Percentiles rank a stretch among this genome's conserved stretches.
phyloP scores from a whole-genome alignment of 2,797 vertebrate genomes.

The Sebastes hubbsi region DNA sequence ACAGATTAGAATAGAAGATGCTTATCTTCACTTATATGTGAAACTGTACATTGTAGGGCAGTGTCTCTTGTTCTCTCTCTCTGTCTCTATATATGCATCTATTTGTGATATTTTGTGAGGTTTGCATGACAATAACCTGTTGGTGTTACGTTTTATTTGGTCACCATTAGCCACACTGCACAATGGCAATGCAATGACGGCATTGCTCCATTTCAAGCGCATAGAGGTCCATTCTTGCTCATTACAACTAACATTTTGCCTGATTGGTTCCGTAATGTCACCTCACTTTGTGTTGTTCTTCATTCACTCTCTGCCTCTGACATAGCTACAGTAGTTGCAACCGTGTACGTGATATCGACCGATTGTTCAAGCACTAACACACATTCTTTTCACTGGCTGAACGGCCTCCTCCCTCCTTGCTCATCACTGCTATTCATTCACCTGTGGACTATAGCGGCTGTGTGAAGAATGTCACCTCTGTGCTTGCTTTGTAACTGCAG shows the following conservation, averaged over 20 bases:
- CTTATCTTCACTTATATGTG: neutral
- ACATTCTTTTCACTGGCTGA: conserved; percentile 2
- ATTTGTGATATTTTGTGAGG: neutral
- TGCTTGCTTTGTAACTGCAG: conserved; percentile 74
- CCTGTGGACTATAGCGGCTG: neutral
- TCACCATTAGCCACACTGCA: conserved; percentile 31
- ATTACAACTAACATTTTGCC: conserved; percentile 54
- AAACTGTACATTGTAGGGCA: neutral
- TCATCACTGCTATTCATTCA: conserved; percentile 12
- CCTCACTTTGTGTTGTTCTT: conserved; percentile 20
- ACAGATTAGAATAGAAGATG: neutral
- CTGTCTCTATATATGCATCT: neutral
- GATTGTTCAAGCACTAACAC: conserved; percentile 14
- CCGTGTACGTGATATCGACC: conserved; percentile 2
- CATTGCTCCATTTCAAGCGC: conserved; percentile 62
- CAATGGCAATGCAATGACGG: conserved; percentile 51
- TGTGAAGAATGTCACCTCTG: conserved; percentile 44
- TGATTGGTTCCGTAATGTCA: conserved; percentile 22
- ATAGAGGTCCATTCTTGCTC: conserved; percentile 18
- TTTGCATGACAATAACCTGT: conserved; percentile 26
- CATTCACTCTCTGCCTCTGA: conserved; percentile 19
- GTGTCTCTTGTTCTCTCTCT: neutral
- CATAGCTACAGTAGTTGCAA: conserved; percentile 8
- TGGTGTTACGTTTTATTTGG: conserved; percentile 1
- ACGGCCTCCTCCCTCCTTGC: neutral